Percentiles rank a stretch among this genome's conserved stretches.
Evolutionary conservation across 2,888 invertebrate species (phyloP).

Genomic region (Cryptophagus acutangulus): DNA sequence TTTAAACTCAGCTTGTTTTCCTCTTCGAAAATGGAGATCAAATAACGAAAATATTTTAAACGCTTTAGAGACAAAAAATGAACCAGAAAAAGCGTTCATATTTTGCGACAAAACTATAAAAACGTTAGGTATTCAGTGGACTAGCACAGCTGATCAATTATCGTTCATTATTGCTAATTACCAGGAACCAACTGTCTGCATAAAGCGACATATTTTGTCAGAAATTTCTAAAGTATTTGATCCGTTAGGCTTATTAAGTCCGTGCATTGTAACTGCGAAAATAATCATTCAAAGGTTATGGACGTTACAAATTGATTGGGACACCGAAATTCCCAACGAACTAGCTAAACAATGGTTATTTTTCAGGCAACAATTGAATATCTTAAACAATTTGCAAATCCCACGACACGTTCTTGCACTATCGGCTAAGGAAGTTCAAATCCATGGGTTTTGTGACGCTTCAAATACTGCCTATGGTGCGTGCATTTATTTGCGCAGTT

Average conservation of each 20-base stretch:
- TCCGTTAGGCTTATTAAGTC: neutral
- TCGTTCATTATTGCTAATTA: neutral
- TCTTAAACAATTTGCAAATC: too few species aligned
- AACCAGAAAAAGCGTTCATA: neutral
- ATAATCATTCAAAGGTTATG: neutral
- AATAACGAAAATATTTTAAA: constrained; percentile 2
- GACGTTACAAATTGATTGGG: neutral
- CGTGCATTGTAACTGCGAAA: constrained; percentile 3
- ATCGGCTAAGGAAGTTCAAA: neutral
- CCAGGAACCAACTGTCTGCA: neutral
- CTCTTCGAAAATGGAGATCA: constrained; percentile 18
- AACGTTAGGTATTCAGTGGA: too few species aligned
- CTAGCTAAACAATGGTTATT: too few species aligned
- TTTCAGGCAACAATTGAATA: too few species aligned
- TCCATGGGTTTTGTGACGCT: constrained; percentile 6
- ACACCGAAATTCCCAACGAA: too few species aligned
- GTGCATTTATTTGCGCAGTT: neutral
- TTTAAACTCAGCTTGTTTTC: neutral
- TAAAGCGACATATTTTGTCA: constrained; percentile 5
- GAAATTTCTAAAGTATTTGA: constrained; percentile 3
- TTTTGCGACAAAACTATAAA: constrained; percentile 9
- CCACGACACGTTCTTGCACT: neutral
- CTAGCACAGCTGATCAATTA: neutral
- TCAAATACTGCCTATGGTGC: constrained; percentile 5
- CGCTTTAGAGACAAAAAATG: neutral